Conservation (phyloP, 2,888 invertebrate species). For the Marasmarcha lunaedactyla region DNA sequence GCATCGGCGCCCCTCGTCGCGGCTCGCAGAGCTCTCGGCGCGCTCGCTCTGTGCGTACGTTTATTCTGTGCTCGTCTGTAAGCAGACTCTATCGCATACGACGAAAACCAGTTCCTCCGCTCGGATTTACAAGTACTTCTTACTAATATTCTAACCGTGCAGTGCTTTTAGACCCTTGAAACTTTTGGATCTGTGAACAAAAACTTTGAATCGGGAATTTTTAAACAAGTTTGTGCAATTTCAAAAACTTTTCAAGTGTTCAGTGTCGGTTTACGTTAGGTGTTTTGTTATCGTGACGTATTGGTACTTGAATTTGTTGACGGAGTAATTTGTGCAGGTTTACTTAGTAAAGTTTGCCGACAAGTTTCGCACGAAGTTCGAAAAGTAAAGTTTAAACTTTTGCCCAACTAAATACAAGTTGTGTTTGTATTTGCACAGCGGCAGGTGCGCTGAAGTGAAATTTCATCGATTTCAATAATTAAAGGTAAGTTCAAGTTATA, state of each 20-base stretch:
- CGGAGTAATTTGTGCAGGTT: constrained; percentile 26
- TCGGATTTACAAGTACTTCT: constrained; percentile 11
- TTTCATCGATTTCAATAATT: background rate
- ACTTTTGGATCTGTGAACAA: constrained; percentile 22
- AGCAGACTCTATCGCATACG: background rate
- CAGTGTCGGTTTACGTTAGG: background rate
- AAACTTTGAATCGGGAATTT: constrained; percentile 22
- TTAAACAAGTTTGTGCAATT: constrained; percentile 20
- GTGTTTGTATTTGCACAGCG: constrained; percentile 15
- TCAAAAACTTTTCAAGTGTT: constrained; percentile 10
- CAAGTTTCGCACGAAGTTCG: constrained; percentile 23
- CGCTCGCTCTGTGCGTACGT: constrained; percentile 42
- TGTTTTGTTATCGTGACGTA: constrained; percentile 36
- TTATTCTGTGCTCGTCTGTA: constrained; percentile 11
- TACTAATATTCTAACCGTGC: constrained; percentile 28
- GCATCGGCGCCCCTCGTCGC: constrained; percentile 57
- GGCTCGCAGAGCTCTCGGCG: constrained; percentile 51
- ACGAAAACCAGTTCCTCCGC: constrained; percentile 33
- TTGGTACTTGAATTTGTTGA: background rate
- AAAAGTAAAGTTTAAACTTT: constrained; percentile 33
- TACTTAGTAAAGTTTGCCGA: constrained; percentile 26
- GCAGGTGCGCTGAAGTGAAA: background rate
- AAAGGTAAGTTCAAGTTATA: background rate
- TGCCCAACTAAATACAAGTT: constrained; percentile 14
- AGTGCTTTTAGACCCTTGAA: constrained; percentile 34